Base-by-base conservation (phyloP, 1,140 invertebrate genomes). In the Drosophila bocqueti region DNA sequence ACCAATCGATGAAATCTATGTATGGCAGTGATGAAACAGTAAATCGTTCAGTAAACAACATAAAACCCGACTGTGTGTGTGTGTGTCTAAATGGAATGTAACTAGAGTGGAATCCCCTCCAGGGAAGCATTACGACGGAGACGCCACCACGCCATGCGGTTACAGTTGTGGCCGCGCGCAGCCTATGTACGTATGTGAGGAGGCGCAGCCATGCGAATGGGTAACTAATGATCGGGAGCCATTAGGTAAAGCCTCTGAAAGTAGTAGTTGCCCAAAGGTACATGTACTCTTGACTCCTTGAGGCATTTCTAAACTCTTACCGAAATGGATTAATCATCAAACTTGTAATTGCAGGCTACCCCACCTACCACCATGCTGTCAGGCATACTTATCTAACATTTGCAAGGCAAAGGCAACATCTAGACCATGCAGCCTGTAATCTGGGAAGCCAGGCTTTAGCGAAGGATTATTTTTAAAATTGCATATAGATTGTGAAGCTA, bases 1-100 rank as follows among this genome's bases (percentile, higher is more conserved):
- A 55, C 38, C 42, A 29, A 73, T 74, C 34, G 31, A 38, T 61
- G 11, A 43, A 45, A 43, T 50, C 34, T 55, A 42, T 68, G 54
- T 73, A 50, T 11, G 26, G 50, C 15, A 49, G 63, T 54, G 54
- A 73, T 73, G 29, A 40, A 69, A 36, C 69, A 74, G 71, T 74
- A 74, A 74, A 74, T 45, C 40, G 9, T 61, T 73, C 55, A 61
- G 71, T 61, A 43, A 74, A 73, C 52, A 49, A 55, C 15, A 40
- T 52, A 42, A 60, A 61, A 73, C 21, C 36, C 21, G 2, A 29
- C 21, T 52, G 18, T 31, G 34, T 73, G 43, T 72, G 40, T 73
- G 36, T 72, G 50, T 67, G 36, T 72, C 43, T 67, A 26, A 54
- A 24, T 66, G 36, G 15, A 55, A 24, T 16, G 4, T 15, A 0